These are phyloP conservation scores for Drosophila mettleri DNA, from an alignment of 2,888 invertebrate genomes.

Conservation along the genomic window DNA sequence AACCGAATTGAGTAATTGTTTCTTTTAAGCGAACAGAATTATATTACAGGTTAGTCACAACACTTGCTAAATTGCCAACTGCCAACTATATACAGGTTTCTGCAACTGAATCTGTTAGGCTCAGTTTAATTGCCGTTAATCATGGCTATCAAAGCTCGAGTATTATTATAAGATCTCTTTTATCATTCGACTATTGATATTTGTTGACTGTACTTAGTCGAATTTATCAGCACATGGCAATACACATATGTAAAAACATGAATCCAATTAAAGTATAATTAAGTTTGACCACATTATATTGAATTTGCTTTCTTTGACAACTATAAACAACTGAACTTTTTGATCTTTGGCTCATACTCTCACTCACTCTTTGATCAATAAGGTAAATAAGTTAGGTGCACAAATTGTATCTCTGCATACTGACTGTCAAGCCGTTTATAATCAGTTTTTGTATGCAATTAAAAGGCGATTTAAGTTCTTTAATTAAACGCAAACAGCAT, in stretches of 20 bases:
- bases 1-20: background rate
- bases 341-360: background rate
- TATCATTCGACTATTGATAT: background rate
- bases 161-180: background rate
- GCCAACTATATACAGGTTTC: background rate
- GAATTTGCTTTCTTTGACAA: no score
- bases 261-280: no score
- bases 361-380: background rate
- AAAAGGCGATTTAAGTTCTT: slow-evolving; percentile 16
- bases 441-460: slow-evolving; percentile 10
- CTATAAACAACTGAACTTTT: no score
- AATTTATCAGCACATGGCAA: no score
- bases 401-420: background rate
- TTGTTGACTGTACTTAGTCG: no score
- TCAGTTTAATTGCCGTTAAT: background rate
- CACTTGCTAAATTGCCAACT: background rate
- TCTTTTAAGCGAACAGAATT: background rate
- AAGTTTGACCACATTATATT: no score
- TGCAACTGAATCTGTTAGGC: background rate
- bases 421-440: background rate
- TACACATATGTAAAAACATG: no score
- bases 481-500: slow-evolving; percentile 42
- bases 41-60: background rate
- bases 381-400: background rate
- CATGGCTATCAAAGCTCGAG: background rate